Evolutionary conservation across 2,888 invertebrate species (phyloP), one percentile per base, ranked within the genome.

Genomic region (Nomada goodeniana): DNA sequence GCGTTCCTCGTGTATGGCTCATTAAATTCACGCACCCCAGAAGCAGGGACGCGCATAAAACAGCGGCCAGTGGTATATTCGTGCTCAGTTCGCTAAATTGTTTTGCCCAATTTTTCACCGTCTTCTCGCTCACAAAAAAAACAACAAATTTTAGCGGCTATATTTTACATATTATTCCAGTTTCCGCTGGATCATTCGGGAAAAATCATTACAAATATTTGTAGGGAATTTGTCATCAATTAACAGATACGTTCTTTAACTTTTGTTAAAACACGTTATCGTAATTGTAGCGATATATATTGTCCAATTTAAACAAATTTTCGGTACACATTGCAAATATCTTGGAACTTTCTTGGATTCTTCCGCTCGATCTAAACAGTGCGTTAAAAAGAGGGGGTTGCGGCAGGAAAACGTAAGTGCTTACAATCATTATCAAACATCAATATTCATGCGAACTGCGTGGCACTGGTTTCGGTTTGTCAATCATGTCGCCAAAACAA

Each of bases 1-100:
- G 15, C 73, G 67, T 74, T 84, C 53, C 61, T 80, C 80, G 76
- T 61, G 65, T 73, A 77, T 57, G 84, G 67, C 67, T 84, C 84
- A 71, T 84, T 84, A 84, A 84, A 81, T 85, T 71, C 65, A 69
- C 64, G 75, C 69, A 36, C 57, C 68, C 68, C 7, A 47, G 18
- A 65, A 50, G 13, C 29, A 47, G 26, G 47, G 61, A 77, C 69
- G 60, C 63, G 67, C 59, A 75, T 76, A 63, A 71, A 68, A 59
- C 53, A 36, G 44, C 59, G 64, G 53, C 26, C 61, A 59, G 69
- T 20, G 15, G 15, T 18, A 44, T 20, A 29, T 60, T 71, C 53
- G 26, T 20, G 71, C 71, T 23, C 18, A 36, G 61, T 47, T 72
- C 59, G 70, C 47, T 15, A 61, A 77, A 36, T 50, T 50, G 36